Evolutionary conservation across 1,140 invertebrate species (phyloP), one percentile per base, ranked within the genome.

Genomic region (Pemphigus obesinymphae): DNA sequence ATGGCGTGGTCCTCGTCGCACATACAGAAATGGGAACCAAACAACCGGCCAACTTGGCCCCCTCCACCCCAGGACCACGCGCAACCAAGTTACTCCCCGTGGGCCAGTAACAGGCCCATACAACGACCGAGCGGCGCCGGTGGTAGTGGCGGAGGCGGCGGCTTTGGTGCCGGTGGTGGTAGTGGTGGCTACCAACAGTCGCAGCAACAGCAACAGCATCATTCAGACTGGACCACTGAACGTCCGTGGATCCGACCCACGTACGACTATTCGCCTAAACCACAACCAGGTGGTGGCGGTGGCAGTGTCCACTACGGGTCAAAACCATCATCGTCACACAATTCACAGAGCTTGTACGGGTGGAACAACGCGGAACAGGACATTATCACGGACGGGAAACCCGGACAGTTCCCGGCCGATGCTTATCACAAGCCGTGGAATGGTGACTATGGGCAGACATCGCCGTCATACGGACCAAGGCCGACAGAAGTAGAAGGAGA

Each of bases 1-100:
- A 89, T 94, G 8, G 92, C 92, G 1, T 94, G 92, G 92, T 92
- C 92, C 0, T 90, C 91, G 20, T 93, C 92, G 82, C 93, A 93
- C 87, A 91, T 94, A 70, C 92, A 92, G 10, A 94, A 93, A 85
- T 94, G 92, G 93, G 91, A 93, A 80, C 85, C 85, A 3, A 86
- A 86, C 68, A 73, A 83, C 89, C 89, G 61, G 85, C 87, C 2
- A 86, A 88, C 76, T 83, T 86, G 55, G 86, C 88, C 29, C 87
- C 82, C 82, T 23, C 82, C 82, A 37, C 72, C 83, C 10, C 82
- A 83, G n/a, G 82, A 82, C n/a, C 82, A 82, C 48, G 48, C 66
- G 0, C 80, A 78, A 15, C 66, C 61, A 11, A 31, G 83, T 17
- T 45, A 53, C 29, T 48, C 66, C 26, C 66, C 81, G 0, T 58